phyloP scores from a whole-genome alignment of 2,888 invertebrate species.

The Euplexia lucipara region DNA sequence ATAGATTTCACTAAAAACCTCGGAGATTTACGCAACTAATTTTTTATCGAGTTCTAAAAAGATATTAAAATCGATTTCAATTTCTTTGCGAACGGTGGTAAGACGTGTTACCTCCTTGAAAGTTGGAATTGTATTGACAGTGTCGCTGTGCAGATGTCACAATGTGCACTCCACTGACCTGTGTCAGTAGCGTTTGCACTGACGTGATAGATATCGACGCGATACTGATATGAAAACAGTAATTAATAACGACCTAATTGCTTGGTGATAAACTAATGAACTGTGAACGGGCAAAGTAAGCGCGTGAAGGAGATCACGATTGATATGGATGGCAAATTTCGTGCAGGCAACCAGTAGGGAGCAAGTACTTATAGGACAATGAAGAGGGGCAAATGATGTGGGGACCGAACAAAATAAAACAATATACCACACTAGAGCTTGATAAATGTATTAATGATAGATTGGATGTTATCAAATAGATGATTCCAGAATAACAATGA shows the following conservation, averaged over 20 bases:
- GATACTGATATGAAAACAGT: conserved; percentile 75
- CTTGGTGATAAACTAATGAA: conserved; percentile 76
- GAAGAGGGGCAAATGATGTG: conserved; percentile 44
- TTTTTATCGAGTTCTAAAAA: conserved; percentile 57
- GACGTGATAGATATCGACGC: conserved; percentile 79
- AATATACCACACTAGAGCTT: conserved; percentile 20
- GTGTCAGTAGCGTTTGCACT: conserved; percentile 62
- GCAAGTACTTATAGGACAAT: conserved; percentile 43
- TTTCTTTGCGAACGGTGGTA: conserved; percentile 53
- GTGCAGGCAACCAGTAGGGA: conserved; percentile 41
- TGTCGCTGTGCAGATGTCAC: conserved; percentile 51
- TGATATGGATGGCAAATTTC: conserved; percentile 62
- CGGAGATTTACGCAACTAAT: conserved; percentile 49
- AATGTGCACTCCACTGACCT: conserved; percentile 62
- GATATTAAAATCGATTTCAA: conserved; percentile 58
- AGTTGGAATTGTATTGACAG: conserved; percentile 63
- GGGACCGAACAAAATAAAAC: conserved; percentile 28
- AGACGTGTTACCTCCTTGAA: conserved; percentile 65
- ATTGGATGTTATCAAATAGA: conserved; percentile 15
- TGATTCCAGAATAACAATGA: conserved; percentile 18
- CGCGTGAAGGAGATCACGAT: conserved; percentile 66
- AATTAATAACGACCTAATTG: conserved; percentile 84
- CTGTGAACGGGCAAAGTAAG: conserved; percentile 70
- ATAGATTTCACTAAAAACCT: conserved; percentile 56
- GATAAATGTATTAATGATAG: conserved; percentile 25